Conservation (phyloP, 2,113 vertebrate genomes). For the Pomatostomus ruficeps region DNA sequence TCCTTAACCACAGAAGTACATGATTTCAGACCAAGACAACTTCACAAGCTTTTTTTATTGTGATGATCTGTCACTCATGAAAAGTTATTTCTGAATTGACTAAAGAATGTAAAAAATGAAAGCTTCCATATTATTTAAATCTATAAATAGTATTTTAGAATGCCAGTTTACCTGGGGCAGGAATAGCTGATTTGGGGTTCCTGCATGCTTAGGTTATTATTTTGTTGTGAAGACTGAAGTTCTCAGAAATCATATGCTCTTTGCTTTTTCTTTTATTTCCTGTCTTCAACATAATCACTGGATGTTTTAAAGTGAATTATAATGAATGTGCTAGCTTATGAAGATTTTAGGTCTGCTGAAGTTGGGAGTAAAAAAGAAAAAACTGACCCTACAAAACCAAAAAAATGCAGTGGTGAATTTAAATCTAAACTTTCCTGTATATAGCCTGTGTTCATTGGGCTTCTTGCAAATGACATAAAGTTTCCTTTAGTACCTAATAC, state of each 20-base stretch:
- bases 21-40: background rate
- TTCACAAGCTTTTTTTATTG: background rate
- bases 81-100: background rate
- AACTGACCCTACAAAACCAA: background rate
- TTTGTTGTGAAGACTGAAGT: background rate
- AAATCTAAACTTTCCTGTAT: background rate
- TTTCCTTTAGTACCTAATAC: background rate
- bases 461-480: background rate
- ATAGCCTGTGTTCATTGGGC: background rate
- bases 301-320: background rate
- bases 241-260: background rate
- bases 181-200: background rate
- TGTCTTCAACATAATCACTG: background rate
- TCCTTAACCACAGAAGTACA: background rate
- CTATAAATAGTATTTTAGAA: background rate
- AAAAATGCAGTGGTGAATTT: background rate
- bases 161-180: background rate
- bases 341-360: background rate
- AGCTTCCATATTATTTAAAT: background rate
- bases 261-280: background rate
- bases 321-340: background rate
- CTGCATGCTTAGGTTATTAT: background rate
- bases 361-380: background rate
- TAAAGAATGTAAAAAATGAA: constrained; percentile 1
- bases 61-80: background rate